Evolutionary conservation across 2,113 vertebrate species (phyloP).

Genomic region (Willisornis vidua): DNA sequence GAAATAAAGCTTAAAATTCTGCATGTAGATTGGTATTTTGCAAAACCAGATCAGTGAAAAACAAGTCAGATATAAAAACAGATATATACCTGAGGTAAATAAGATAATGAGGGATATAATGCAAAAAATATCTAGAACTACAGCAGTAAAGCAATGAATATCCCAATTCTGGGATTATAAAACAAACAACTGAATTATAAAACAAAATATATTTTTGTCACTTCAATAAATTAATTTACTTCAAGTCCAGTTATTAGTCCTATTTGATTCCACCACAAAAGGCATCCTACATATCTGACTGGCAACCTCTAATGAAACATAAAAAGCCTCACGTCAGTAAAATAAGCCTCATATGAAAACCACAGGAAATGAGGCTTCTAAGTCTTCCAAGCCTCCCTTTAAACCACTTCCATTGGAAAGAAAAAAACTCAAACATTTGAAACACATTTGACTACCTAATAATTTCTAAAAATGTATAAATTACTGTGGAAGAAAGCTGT

Average conservation of each 20-base stretch:
- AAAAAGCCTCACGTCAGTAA: not conserved
- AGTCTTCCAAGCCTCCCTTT: not conserved
- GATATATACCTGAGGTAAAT: not conserved
- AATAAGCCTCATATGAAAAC: not conserved
- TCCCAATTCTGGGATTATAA: not conserved
- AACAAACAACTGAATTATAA: not conserved
- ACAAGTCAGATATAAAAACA: not conserved
- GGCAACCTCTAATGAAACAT: not conserved
- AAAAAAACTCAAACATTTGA: not conserved
- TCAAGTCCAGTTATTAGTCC: not conserved
- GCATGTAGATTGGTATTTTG: not conserved
- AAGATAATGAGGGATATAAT: not conserved
- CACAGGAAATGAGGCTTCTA: not conserved
- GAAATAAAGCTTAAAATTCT: not conserved
- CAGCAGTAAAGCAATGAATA: not conserved
- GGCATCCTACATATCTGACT: not conserved
- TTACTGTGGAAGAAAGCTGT: not conserved
- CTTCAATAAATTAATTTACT: not conserved
- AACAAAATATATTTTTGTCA: not conserved
- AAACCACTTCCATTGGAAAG: not conserved
- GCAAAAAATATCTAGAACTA: not conserved
- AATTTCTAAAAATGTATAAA: not conserved
- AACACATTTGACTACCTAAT: not conserved
- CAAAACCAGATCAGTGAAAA: not conserved
- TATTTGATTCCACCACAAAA: not conserved